These are phyloP conservation scores for Apoda limacodes DNA, from an alignment of 2,888 invertebrate species.

Conservation along the genomic window DNA sequence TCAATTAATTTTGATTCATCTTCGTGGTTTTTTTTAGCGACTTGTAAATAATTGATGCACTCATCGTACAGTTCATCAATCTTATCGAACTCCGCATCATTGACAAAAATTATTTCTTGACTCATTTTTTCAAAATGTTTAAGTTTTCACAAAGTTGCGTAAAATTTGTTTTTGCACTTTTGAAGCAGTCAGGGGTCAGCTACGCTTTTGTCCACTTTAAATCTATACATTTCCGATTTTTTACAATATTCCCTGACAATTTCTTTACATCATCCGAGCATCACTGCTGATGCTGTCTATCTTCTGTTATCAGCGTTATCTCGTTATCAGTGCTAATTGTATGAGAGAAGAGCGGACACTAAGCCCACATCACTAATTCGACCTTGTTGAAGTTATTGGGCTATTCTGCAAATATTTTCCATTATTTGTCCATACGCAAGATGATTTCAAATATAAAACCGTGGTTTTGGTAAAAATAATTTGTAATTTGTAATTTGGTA, in stretches of 20 bases:
- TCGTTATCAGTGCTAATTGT: constrained; percentile 36
- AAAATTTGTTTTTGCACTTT: not conserved
- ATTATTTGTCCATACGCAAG: no score
- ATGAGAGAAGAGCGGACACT: constrained; percentile 24
- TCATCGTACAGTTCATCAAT: constrained; percentile 52
- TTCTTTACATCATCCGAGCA: constrained; percentile 2
- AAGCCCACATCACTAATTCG: constrained; percentile 24
- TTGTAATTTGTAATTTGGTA: no score
- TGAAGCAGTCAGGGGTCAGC: no score
- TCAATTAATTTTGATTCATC: constrained; percentile 12
- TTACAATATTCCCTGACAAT: not conserved
- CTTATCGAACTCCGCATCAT: constrained; percentile 35
- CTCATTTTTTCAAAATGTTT: constrained; percentile 23
- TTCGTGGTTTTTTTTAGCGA: constrained; percentile 16
- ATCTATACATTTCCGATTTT: no score
- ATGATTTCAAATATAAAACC: no score
- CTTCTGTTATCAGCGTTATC: constrained; percentile 17
- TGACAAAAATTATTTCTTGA: constrained; percentile 19
- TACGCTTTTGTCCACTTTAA: no score
- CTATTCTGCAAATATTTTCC: constrained; percentile 25
- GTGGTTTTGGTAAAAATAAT: no score
- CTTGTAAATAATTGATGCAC: constrained; percentile 46
- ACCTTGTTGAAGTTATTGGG: constrained; percentile 28
- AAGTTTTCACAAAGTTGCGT: not conserved
- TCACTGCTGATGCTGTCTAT: constrained; percentile 3